phyloP scores from a whole-genome alignment of 92 coral and sea anemone species.

The Epizoanthus stellaris region DNA sequence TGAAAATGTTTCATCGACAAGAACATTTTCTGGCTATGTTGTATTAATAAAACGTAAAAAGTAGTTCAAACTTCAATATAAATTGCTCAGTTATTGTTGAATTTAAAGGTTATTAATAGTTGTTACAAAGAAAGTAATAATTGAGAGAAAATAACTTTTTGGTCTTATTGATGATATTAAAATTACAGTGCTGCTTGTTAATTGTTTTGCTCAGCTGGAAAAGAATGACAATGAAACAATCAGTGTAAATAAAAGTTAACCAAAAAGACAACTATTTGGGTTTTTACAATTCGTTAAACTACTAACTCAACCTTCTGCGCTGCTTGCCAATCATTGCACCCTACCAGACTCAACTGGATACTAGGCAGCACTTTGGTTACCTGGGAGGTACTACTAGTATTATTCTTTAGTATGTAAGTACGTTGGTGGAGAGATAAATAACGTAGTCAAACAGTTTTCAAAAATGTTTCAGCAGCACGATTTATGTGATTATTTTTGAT shows the following conservation, averaged over 20 bases:
- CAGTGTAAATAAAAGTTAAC: not conserved
- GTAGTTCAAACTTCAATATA: not conserved
- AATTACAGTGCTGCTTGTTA: not conserved
- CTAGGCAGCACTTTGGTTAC: no score
- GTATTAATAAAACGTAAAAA: not conserved
- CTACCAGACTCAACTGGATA: not conserved
- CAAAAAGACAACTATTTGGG: no score
- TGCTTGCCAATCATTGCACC: not conserved
- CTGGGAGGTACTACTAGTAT: no score
- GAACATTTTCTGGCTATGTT: not conserved
- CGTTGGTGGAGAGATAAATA: no score
- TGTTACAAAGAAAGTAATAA: not conserved
- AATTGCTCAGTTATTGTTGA: not conserved
- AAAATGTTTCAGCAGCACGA: no score
- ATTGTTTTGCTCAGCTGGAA: conserved; percentile 1
- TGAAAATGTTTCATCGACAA: not conserved
- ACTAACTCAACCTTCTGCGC: not conserved
- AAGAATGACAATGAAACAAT: not conserved
- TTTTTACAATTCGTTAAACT: not conserved
- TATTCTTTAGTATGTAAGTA: no score
- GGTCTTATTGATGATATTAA: not conserved
- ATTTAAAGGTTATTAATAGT: not conserved
- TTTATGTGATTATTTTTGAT: no score
- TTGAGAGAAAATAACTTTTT: not conserved
- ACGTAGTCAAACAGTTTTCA: no score